Evolutionary conservation across 2,113 vertebrate genomes (phyloP).

Genomic region (Hepsetus odoe): DNA sequence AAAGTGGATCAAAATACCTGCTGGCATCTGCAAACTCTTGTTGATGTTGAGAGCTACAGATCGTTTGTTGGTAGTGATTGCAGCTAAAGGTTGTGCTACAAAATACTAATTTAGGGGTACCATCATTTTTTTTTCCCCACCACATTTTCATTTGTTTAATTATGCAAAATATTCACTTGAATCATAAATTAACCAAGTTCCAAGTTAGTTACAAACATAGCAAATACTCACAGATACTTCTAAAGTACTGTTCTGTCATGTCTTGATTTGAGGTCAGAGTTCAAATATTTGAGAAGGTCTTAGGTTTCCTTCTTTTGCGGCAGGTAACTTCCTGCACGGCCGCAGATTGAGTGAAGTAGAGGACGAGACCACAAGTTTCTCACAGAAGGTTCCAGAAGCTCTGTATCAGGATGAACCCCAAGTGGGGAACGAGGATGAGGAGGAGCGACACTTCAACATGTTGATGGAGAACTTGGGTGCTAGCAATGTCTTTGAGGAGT

Average conservation of each 20-base stretch:
- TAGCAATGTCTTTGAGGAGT: constrained; percentile 86
- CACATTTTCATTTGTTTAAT: too few relatives aligned
- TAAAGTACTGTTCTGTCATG: background rate
- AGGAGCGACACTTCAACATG: constrained; percentile 84
- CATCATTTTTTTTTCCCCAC: too few relatives aligned
- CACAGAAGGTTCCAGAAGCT: constrained; percentile 67
- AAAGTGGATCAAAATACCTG: too few relatives aligned
- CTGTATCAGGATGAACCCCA: constrained; percentile 70
- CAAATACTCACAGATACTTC: background rate
- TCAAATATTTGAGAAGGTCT: background rate
- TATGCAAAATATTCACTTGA: too few relatives aligned
- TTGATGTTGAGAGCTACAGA: too few relatives aligned
- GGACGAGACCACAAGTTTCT: constrained; percentile 35
- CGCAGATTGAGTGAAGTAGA: constrained; percentile 72
- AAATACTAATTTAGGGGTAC: too few relatives aligned
- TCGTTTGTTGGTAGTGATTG: too few relatives aligned
- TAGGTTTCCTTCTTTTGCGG: constrained; percentile 5
- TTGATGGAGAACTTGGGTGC: constrained; percentile 87
- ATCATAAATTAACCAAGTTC: too few relatives aligned
- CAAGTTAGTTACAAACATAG: too few relatives aligned
- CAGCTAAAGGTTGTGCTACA: too few relatives aligned
- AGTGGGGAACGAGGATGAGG: constrained; percentile 71
- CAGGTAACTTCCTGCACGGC: constrained; percentile 85
- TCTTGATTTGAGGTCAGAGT: background rate
- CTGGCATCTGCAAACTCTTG: too few relatives aligned